phyloP scores from a whole-genome alignment of 2,797 vertebrate species.

The Micrastur ruficollis region DNA sequence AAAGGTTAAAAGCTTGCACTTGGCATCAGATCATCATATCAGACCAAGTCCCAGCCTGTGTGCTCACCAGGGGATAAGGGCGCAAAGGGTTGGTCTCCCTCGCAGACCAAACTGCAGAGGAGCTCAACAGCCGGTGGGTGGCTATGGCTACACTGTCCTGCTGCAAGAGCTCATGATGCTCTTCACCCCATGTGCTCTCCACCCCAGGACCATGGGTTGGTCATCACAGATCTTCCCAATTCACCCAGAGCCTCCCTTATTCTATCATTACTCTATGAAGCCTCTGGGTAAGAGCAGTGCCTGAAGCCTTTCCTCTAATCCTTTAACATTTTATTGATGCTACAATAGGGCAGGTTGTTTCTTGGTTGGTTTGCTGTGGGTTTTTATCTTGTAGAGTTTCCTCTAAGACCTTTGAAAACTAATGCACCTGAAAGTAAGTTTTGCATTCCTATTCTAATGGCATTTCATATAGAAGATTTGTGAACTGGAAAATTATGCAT shows the following conservation, averaged over 20 bases:
- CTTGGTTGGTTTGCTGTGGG: not conserved
- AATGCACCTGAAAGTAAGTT: not conserved
- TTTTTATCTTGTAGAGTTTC: not conserved
- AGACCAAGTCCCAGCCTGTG: not conserved
- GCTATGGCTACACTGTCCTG: not conserved
- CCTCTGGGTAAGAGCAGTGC: not conserved
- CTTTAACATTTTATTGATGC: fast-evolving
- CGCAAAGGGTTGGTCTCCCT: not conserved
- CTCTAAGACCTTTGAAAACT: not conserved
- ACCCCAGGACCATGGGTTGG: not conserved
- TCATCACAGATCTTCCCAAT: not conserved
- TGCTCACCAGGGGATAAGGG: not conserved
- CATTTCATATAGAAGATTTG: not conserved
- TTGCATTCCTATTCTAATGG: not conserved
- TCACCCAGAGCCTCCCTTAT: not conserved
- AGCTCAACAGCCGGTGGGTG: not conserved
- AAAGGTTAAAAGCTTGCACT: not conserved
- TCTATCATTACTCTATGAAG: not conserved
- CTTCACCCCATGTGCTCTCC: not conserved
- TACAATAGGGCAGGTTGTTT: not conserved
- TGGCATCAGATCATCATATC: not conserved
- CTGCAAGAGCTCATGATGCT: fast-evolving
- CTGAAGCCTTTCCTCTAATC: not conserved
- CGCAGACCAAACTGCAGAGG: not conserved
- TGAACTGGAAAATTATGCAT: not conserved